Conservation (phyloP, 2,113 vertebrate genomes). For the Oceanodroma tethys region DNA sequence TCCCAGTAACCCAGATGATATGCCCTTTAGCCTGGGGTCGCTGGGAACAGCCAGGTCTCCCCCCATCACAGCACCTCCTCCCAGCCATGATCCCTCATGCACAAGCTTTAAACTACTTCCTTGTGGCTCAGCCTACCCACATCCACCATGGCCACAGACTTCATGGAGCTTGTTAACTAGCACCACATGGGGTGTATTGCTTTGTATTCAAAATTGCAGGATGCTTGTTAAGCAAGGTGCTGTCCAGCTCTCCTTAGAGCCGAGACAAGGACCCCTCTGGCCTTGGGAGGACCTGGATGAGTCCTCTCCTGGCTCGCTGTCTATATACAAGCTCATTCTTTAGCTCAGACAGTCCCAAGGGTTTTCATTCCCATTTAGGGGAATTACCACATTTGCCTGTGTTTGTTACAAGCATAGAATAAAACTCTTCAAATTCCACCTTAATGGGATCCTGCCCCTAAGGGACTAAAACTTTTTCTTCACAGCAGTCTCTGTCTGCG, state of each 20-base stretch:
- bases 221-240: background rate
- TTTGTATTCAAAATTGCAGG: background rate
- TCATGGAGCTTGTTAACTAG: background rate
- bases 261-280: background rate
- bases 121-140: background rate
- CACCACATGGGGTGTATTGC: background rate
- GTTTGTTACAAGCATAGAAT: background rate
- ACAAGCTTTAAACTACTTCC: background rate
- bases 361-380: background rate
- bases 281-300: background rate
- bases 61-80: background rate
- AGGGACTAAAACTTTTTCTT: background rate
- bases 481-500: background rate
- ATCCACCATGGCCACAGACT: background rate
- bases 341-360: background rate
- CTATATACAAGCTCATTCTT: background rate
- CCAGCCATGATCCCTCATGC: background rate
- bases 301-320: background rate
- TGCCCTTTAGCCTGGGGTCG: background rate
- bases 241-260: background rate
- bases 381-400: background rate
- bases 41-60: background rate
- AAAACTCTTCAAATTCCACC: background rate
- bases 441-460: background rate
- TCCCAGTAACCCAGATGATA: background rate